Conservation (phyloP, 2,797 vertebrate species). For the Xyrichtys novacula region DNA sequence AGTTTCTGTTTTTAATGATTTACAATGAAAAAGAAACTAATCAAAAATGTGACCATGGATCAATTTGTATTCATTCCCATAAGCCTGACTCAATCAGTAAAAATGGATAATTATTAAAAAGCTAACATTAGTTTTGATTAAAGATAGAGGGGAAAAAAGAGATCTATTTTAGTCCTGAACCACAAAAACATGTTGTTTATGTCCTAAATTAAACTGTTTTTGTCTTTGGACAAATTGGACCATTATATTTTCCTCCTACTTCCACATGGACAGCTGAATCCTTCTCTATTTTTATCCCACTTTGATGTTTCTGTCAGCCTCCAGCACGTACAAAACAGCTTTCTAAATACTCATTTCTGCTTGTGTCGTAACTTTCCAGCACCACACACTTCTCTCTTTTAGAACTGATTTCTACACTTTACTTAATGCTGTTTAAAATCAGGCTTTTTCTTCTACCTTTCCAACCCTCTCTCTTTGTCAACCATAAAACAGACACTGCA, state of each 20-base stretch:
- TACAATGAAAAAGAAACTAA: no score
- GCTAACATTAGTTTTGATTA: no score
- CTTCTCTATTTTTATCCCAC: conserved; percentile 26
- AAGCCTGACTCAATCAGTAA: no score
- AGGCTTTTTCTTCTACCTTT: conserved; percentile 15
- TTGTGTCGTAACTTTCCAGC: conserved; percentile 26
- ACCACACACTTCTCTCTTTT: conserved; percentile 23
- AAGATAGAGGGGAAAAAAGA: no score
- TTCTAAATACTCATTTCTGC: conserved; percentile 29
- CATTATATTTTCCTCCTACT: conserved; percentile 19
- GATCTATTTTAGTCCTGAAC: background rate
- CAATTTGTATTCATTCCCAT: no score
- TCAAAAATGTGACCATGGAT: no score
- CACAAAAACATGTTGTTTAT: no score
- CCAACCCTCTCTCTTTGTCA: conserved; percentile 17
- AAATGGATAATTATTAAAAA: no score
- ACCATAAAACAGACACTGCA: conserved; percentile 17
- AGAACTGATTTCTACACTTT: conserved; percentile 22
- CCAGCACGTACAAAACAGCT: conserved; percentile 25
- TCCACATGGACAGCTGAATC: conserved; percentile 15
- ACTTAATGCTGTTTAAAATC: conserved; percentile 20
- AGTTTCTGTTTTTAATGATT: no score
- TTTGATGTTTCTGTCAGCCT: conserved; percentile 41
- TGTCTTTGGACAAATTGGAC: conserved; percentile 8
- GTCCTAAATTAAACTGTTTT: background rate